Percentiles rank a stretch among this genome's conserved stretches.
Conservation (phyloP, 2,888 invertebrate genomes). For the Chymomyza fuscimana region DNA sequence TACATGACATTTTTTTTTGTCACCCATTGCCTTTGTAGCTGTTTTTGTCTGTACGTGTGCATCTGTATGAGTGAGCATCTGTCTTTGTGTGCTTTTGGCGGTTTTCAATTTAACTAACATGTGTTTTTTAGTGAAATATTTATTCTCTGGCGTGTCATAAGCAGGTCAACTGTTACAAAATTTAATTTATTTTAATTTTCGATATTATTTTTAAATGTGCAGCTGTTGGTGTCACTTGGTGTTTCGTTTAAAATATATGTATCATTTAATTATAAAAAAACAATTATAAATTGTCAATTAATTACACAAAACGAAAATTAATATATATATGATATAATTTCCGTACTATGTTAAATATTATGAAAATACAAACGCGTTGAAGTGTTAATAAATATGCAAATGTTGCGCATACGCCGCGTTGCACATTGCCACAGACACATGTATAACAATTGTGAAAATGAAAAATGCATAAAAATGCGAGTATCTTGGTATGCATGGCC, state of each 20-base stretch:
- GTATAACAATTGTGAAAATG: background rate
- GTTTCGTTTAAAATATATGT: background rate
- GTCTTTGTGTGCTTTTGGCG: background rate
- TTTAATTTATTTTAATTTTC: background rate
- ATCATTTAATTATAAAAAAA: conserved; percentile 5
- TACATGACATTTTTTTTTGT: too few relatives aligned
- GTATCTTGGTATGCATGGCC: conserved; percentile 1
- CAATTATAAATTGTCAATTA: background rate
- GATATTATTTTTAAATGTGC: background rate
- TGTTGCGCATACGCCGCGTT: conserved; percentile 1
- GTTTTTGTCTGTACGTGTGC: background rate
- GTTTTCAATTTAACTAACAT: background rate
- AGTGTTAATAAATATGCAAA: conserved; percentile 35
- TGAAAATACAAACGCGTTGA: conserved; percentile 10
- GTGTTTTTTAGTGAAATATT: background rate
- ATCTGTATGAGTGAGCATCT: background rate
- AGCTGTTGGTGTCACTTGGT: background rate
- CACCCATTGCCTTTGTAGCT: background rate
- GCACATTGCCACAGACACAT: background rate
- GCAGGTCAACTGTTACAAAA: conserved; percentile 3
- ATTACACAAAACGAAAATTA: background rate
- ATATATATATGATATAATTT: background rate
- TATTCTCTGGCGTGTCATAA: background rate
- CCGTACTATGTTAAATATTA: background rate
- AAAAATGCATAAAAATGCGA: conserved; percentile 2